These are phyloP conservation scores for Monopterus albus DNA, from an alignment of 2,113 vertebrate genomes.

Conservation along the genomic window DNA sequence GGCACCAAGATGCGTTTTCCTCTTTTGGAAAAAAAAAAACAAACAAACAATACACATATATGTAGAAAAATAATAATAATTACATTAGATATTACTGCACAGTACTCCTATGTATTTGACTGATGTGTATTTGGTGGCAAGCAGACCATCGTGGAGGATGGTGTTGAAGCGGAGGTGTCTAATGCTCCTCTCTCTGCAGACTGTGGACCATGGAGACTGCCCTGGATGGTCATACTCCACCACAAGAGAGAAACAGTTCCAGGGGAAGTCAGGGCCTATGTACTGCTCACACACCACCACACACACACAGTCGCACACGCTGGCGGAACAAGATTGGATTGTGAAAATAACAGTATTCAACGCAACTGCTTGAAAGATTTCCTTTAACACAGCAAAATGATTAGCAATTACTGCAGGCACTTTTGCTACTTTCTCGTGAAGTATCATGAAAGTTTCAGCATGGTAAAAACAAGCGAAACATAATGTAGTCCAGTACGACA, in stretches of 20 bases:
- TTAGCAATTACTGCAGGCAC: background rate
- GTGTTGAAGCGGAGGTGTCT: slow-evolving; percentile 85
- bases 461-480: background rate
- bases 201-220: slow-evolving; percentile 84
- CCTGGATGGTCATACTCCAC: slow-evolving; percentile 88
- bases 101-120: background rate
- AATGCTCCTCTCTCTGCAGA: slow-evolving; percentile 85
- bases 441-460: background rate
- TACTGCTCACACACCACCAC: slow-evolving; percentile 84
- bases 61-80: background rate
- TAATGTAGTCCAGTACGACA: too few relatives aligned
- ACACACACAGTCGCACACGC: slow-evolving; percentile 81
- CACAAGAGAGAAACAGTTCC: slow-evolving; percentile 87
- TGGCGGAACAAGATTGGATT: slow-evolving; percentile 45
- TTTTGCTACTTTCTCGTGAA: background rate
- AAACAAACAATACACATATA: slow-evolving; percentile 5
- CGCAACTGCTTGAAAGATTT: slow-evolving; percentile 2
- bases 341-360: slow-evolving; percentile 3
- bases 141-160: slow-evolving; percentile 73
- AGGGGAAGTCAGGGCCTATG: slow-evolving; percentile 90
- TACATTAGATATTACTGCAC: background rate
- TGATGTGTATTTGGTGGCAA: background rate
- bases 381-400: slow-evolving; percentile 6
- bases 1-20: slow-evolving; percentile 51
- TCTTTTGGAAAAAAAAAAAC: slow-evolving; percentile 14